These are phyloP conservation scores for Platycheirus albimanus DNA, from an alignment of 2,888 invertebrate genomes.

Conservation along the genomic window DNA sequence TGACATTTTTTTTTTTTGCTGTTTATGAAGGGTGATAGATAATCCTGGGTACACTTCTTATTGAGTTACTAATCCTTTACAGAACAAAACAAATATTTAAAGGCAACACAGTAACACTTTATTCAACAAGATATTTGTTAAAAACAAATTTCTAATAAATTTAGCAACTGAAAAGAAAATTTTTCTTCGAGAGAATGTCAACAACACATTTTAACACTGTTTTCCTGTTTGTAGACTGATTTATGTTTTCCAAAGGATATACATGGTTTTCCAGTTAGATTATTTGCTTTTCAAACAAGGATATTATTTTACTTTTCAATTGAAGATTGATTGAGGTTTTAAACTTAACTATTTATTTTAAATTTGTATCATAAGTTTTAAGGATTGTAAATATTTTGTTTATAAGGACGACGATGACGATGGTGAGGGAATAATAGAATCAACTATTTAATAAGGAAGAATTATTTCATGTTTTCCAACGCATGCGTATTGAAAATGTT, in stretches of 20 bases:
- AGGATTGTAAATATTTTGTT: not conserved
- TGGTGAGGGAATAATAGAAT: constrained; percentile 17
- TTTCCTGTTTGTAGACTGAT: constrained; percentile 50
- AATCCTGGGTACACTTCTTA: too few relatives aligned
- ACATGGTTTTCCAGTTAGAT: constrained; percentile 46
- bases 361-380: not conserved
- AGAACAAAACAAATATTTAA: too few relatives aligned
- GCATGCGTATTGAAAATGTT: constrained; percentile 50
- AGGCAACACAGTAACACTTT: too few relatives aligned
- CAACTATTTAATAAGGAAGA: constrained; percentile 32
- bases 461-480: constrained; percentile 49
- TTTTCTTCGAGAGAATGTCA: constrained; percentile 57
- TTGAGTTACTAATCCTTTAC: too few relatives aligned
- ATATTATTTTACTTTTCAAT: not conserved
- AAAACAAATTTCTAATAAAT: not conserved
- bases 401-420: not conserved
- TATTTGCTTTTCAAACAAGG: not conserved
- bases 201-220: constrained; percentile 65
- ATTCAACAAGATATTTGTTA: not conserved
- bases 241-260: constrained; percentile 54
- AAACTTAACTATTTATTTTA: too few relatives aligned
- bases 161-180: constrained; percentile 18
- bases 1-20: constrained; percentile 50
- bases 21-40: not conserved
- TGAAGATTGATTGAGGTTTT: too few relatives aligned